phyloP scores from a whole-genome alignment of 2,888 invertebrate genomes.

The Liposcelis brunnea region DNA sequence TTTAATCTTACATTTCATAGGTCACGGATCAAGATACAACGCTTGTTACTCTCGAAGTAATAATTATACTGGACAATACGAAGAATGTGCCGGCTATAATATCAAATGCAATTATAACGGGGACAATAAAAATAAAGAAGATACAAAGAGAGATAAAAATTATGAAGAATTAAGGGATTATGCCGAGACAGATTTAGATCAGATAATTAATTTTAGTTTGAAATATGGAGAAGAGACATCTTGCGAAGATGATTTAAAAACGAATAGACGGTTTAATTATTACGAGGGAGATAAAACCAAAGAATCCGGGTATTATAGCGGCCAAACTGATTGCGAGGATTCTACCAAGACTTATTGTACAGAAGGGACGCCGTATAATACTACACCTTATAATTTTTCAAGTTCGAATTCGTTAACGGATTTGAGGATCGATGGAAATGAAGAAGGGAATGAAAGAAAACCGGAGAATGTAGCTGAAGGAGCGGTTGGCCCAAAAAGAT shows the following conservation, averaged over 20 bases:
- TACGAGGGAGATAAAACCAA: neutral
- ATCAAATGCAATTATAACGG: too few relatives aligned
- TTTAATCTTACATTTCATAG: too few relatives aligned
- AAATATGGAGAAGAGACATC: constrained; percentile 74
- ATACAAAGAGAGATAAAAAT: neutral
- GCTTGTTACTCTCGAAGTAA: too few relatives aligned
- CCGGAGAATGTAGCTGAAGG: neutral
- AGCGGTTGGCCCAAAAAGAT: too few relatives aligned
- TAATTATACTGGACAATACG: too few relatives aligned
- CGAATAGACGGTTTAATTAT: neutral
- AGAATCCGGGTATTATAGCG: constrained; percentile 20
- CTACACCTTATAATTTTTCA: constrained; percentile 50
- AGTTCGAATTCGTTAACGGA: constrained; percentile 83
- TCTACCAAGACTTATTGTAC: constrained; percentile 82
- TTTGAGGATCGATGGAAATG: constrained; percentile 36
- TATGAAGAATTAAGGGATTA: constrained; percentile 26
- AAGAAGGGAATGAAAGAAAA: constrained; percentile 17
- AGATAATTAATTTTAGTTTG: constrained; percentile 81
- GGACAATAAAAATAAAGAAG: neutral
- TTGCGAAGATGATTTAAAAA: constrained; percentile 29
- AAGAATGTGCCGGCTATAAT: too few relatives aligned
- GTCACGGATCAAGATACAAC: too few relatives aligned
- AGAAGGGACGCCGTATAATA: constrained; percentile 71
- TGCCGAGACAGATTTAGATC: constrained; percentile 80
- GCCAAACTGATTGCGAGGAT: constrained; percentile 35